These are phyloP conservation scores for Phataginus tricuspis DNA, from an alignment of 2,797 vertebrate genomes.

Conservation along the genomic window DNA sequence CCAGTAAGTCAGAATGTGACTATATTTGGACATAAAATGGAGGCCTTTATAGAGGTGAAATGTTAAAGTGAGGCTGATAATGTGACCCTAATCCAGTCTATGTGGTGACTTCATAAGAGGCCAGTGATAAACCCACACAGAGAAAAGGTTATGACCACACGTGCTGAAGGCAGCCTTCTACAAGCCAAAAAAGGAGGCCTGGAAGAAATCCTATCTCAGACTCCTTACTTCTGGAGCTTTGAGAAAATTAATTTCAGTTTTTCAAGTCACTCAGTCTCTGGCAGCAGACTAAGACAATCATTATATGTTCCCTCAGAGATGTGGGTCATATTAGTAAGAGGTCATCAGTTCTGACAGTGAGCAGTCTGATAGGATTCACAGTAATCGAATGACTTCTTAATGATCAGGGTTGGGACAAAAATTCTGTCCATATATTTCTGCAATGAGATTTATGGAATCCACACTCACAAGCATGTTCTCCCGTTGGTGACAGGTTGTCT, in stretches of 20 bases:
- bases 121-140: neutral
- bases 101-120: neutral
- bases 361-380: neutral
- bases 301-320: neutral
- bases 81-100: too few relatives aligned
- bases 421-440: neutral
- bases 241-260: neutral
- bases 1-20: neutral
- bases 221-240: neutral
- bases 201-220: neutral
- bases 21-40: neutral
- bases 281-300: neutral
- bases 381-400: neutral
- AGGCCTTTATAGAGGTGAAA: neutral
- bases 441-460: neutral
- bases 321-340: too few relatives aligned
- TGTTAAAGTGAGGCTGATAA: neutral
- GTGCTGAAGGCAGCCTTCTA: fast-evolving
- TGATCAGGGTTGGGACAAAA: neutral
- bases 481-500: neutral
- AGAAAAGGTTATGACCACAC: too few relatives aligned
- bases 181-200: neutral
- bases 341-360: neutral
- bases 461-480: neutral
- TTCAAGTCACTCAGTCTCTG: neutral